Evolutionary conservation across 64 coral and sea anemone genomes (phyloP), one percentile per base, ranked within the genome.

Genomic region (Pachyseris speciosa): DNA sequence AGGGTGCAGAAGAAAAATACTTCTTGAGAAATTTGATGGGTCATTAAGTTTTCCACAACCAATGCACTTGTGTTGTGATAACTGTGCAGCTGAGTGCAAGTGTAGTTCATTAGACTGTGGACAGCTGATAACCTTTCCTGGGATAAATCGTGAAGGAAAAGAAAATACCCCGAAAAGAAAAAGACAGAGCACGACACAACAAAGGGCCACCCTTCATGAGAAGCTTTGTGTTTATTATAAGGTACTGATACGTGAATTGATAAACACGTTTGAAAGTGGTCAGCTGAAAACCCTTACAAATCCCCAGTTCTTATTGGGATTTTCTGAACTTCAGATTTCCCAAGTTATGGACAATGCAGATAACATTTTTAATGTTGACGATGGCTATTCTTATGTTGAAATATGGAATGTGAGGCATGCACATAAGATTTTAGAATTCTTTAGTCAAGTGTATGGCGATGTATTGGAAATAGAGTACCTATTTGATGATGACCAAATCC

Each of bases 351-450:
- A 85, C 3, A 66, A 90, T 76, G 37, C 59, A 37, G 13, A 42
- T 1, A 75, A 76, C 22, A 31, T 95, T 5, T 95, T 95, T 27
- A 79, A 70, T 60, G 16, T 90, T 39, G 27, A 75, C 42, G 87
- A 95, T 81, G 53, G 90, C 41, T 81, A 43, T 50, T 44, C 70
- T 9, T 70, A 41, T 67, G 87, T 90, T 11, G 87, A 95, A 34
- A 77, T 94, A 52, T 95, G 87, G 87, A 72, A 95, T 25, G 27
- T 78, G 38, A n/a, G n/a, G n/a, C n/a, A n/a, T n/a, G n/a, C n/a
- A n/a, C n/a, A n/a, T n/a, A n/a, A n/a, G n/a, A n/a, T 86, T 32
- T 57, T 90, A 9, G 43, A 59, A 9, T 44, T 94, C 37, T 25
- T 95, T 28, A 53, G 33, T 34, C 64, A 61, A 41, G 81, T 90